Base-by-base conservation (phyloP, 2,113 vertebrate species). In the Neomonachus schauinslandi region DNA sequence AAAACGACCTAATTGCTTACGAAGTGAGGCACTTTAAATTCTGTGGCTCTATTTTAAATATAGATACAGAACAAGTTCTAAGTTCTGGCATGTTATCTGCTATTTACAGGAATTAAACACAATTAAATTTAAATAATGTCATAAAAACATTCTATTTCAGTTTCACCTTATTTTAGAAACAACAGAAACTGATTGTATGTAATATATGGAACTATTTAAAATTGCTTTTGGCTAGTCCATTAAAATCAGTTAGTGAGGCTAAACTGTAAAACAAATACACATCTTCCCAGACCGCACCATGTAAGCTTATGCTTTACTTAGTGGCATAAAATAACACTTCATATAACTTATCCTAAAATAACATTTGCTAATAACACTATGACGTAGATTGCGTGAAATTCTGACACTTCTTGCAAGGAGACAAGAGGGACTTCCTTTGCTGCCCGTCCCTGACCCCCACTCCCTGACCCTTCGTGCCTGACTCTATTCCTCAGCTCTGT, bases 171-270 rank as follows among this genome's bases (percentile, higher is more conserved):
- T 9, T 76, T 77, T 72, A 97, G 81, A 59, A 93, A 97, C 94
- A 98, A 88, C 55, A 92, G 76, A 92, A n/a, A 90, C 0, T 51
- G 59, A 84, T 92, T 39, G 83, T 33, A n/a, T 80, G 7, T 96
- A 97, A 98, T 95, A 96, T 36, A 95, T 24, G 91, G 16, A 91
- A 94, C 87, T 94, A 93, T 9, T 49, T 14, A 7, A 96, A 71
- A 98, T 57, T 97, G 98, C 95, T 98, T 77, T 94, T 92, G 49
- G 97, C 84, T 95, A 79, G 55, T 36, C 89, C 85, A 98, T 97
- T 98, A 98, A 98, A 49, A 97, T 84, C 94, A 89, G 95, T 97
- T 93, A 98, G 95, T 96, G 97, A 98, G 95, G 97, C 98, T 97
- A 97, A 95, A 98, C 69, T 98, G n/a, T 74, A 89, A 97, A 97